These are phyloP conservation scores for Toxonevra muliebris DNA, from an alignment of 2,888 invertebrate species.

Conservation along the genomic window DNA sequence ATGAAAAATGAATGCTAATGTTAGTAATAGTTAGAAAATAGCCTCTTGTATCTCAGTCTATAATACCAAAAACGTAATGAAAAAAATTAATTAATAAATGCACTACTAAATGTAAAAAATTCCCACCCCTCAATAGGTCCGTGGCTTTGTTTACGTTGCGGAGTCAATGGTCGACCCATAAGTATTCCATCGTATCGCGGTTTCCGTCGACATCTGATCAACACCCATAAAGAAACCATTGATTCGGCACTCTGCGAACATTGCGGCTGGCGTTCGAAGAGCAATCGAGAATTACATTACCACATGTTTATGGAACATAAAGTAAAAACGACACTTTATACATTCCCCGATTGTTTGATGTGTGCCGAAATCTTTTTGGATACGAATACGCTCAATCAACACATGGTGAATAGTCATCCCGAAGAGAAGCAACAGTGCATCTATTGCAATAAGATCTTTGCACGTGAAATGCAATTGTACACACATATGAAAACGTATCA, in stretches of 20 bases:
- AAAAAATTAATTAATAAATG: too few relatives aligned
- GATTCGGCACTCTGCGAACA: slow-evolving; percentile 83
- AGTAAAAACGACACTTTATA: slow-evolving; percentile 75
- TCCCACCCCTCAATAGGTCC: slow-evolving; percentile 66
- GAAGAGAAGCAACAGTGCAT: slow-evolving; percentile 71
- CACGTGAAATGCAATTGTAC: slow-evolving; percentile 75
- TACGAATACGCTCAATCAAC: slow-evolving; percentile 74
- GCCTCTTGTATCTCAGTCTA: not conserved
- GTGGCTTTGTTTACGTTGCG: slow-evolving; percentile 84
- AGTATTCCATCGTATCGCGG: slow-evolving; percentile 81
- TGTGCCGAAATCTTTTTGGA: slow-evolving; percentile 78
- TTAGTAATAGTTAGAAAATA: too few relatives aligned
- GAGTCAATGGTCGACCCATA: slow-evolving; percentile 72
- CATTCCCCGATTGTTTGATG: slow-evolving; percentile 81
- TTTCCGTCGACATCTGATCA: slow-evolving; percentile 83
- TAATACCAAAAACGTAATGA: not conserved
- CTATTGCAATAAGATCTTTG: slow-evolving; percentile 79
- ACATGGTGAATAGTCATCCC: slow-evolving; percentile 69
- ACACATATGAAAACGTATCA: slow-evolving; percentile 76
- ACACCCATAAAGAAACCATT: slow-evolving; percentile 81
- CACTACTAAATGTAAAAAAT: not conserved
- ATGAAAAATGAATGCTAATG: too few relatives aligned
- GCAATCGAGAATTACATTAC: slow-evolving; percentile 78
- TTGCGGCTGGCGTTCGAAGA: slow-evolving; percentile 81
- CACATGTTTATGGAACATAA: slow-evolving; percentile 84